Base-by-base conservation (phyloP, 2,888 invertebrate species). In the Cerastoderma edule region DNA sequence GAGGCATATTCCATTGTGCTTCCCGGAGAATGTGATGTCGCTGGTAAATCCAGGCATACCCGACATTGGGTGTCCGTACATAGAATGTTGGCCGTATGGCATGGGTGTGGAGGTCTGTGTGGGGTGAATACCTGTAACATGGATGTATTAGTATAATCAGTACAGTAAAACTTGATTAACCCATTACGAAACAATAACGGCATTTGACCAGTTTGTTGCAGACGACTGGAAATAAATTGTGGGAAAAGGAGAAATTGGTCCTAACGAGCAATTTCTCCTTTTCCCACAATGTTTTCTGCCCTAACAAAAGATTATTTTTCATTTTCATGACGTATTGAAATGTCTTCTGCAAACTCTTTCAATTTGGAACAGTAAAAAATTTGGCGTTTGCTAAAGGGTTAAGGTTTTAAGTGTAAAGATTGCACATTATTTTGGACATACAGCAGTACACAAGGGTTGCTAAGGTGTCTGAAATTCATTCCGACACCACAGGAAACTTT, bases 1-100 rank as follows among this genome's bases (percentile, higher is more conserved):
- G 53, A 98, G 94, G 93, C 98, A 99, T 10, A 99, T 94, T 0
- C 98, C 98, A 90, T 98, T 97, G 91, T 99, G 99, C 91, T 97
- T 97, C 0, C 97, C 95, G 0, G 97, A 97, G 92, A 93, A 94
- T 6, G 89, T 84, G 28, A 92, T 85, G 56, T 92, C 91, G 48
- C 87, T 88, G 13, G 82, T 72, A 28, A 83, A 80, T 28, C 84
- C 87, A 13, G 86, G 80, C 30, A 80, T 73, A 27, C 70, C 72
- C 46, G 80, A 65, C 10, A 75, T 76, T 19, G 74, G 67, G 66
- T 78, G 85, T 8, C 39, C 39, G 65, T 85, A 83, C 56, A 81
- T 78, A 10, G 77, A 56, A 24, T 68, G 78, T 46, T 80, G 75
- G 28, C 82, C 79, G 65, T 76, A 80, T 19, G 73, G 85, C 66